Evolutionary conservation across 2,113 vertebrate species (phyloP).

Genomic region (Orthonyx spaldingii): DNA sequence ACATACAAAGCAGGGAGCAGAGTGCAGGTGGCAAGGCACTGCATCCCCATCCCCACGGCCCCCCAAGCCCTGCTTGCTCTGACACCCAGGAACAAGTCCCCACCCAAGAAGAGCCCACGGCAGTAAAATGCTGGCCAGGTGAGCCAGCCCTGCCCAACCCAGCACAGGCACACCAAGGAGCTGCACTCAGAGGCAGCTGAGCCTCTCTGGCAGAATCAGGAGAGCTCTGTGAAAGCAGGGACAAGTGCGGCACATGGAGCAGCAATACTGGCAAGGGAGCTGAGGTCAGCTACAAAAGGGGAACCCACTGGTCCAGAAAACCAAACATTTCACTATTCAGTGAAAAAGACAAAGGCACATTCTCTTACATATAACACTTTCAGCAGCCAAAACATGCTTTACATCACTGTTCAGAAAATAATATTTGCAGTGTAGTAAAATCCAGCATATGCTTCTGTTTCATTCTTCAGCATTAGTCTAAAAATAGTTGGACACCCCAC

Average conservation of each 20-base stretch:
- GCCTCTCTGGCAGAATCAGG: neutral
- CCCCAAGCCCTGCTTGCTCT: neutral
- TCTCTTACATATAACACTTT: neutral
- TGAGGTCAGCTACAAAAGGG: neutral
- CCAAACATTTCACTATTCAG: neutral
- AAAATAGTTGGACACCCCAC: neutral
- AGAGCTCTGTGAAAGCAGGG: neutral
- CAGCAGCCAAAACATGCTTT: neutral
- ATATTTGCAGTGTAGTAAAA: neutral
- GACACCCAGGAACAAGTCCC: no score
- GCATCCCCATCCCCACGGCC: rapidly evolving
- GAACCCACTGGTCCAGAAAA: neutral
- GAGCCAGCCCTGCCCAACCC: neutral
- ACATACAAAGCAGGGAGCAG: neutral
- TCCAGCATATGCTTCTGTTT: neutral
- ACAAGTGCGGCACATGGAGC: neutral
- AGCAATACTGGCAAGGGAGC: neutral
- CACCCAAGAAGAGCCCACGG: neutral
- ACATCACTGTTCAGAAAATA: neutral
- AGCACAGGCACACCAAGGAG: neutral
- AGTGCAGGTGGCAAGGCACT: rapidly evolving
- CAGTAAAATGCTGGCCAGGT: neutral
- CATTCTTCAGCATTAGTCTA: neutral
- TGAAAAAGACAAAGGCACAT: neutral
- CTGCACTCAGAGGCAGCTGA: neutral